Percentiles rank a stretch among this genome's conserved stretches.
phyloP scores from a whole-genome alignment of 2,797 vertebrate genomes.

The Macropodus opercularis region DNA sequence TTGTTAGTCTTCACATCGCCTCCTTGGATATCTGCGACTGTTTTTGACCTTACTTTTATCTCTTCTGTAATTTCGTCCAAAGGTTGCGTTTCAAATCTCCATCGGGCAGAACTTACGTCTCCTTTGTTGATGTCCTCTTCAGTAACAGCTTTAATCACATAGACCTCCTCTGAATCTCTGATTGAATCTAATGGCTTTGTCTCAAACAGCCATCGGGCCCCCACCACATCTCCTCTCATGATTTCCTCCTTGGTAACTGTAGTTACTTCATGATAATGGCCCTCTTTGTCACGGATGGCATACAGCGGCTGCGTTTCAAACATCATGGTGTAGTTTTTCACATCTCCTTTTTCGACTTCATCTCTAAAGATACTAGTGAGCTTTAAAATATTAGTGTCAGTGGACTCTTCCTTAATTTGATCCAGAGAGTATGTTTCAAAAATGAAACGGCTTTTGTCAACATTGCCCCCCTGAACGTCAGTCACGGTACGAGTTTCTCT shows the following conservation, averaged over 20 bases:
- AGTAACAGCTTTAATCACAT: slow-evolving; percentile 92
- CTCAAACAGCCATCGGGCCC: slow-evolving; percentile 94
- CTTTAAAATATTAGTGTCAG: slow-evolving; percentile 71
- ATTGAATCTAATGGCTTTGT: slow-evolving; percentile 93
- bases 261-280: slow-evolving; percentile 92
- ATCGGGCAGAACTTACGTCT: slow-evolving; percentile 88
- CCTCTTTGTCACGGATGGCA: slow-evolving; percentile 90
- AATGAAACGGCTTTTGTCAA: slow-evolving; percentile 89
- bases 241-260: slow-evolving; percentile 94
- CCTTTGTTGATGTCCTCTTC: slow-evolving; percentile 92
- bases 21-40: slow-evolving; percentile 83
- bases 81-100: slow-evolving; percentile 93
- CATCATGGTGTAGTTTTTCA: slow-evolving; percentile 93
- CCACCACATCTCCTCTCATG: slow-evolving; percentile 89
- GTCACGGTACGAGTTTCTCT: slow-evolving; percentile 81
- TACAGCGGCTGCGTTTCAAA: slow-evolving; percentile 94
- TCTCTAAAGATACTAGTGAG: slow-evolving; percentile 78
- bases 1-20: slow-evolving; percentile 88
- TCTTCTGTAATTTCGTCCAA: slow-evolving; percentile 89
- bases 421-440: slow-evolving; percentile 93
- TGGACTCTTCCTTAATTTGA: slow-evolving; percentile 87
- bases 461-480: slow-evolving; percentile 89
- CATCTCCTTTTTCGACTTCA: slow-evolving; percentile 86
- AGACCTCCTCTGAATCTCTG: slow-evolving; percentile 87
- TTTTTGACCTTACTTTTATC: slow-evolving; percentile 80